phyloP scores from a whole-genome alignment of 2,113 vertebrate genomes.

The Rhinolophus sinicus region DNA sequence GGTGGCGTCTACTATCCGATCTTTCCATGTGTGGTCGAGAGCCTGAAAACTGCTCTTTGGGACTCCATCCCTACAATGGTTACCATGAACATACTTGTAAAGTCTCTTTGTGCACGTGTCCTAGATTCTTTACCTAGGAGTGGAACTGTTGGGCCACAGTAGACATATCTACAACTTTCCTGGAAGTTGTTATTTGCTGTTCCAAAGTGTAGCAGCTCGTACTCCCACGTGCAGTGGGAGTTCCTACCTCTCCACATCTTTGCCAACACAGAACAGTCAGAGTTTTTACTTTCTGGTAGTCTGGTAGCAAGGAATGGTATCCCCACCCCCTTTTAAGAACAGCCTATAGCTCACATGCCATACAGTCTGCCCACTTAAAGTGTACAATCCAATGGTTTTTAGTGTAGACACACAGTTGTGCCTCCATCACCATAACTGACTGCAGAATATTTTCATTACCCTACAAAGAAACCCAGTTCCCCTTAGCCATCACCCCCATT shows the following conservation, averaged over 20 bases:
- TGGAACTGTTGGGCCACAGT: not conserved
- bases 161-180: not conserved
- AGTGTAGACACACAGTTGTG: not conserved
- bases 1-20: too few species aligned
- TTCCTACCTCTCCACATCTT: not conserved
- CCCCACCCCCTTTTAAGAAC: not conserved
- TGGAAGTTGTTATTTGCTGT: not conserved
- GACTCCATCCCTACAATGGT: too few species aligned
- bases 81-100: not conserved
- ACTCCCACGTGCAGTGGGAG: not conserved
- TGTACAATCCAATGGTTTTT: not conserved
- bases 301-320: not conserved
- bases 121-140: not conserved
- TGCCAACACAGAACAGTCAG: not conserved
- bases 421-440: not conserved
- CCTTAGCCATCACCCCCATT: not conserved
- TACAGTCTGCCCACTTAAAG: not conserved
- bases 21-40: too few species aligned
- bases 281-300: not conserved
- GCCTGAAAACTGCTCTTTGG: too few species aligned
- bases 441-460: not conserved
- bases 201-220: not conserved
- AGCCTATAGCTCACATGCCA: not conserved
- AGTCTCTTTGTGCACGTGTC: not conserved
- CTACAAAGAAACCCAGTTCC: not conserved